phyloP scores from a whole-genome alignment of 2,888 invertebrate species.

The Spilarctia lutea region DNA sequence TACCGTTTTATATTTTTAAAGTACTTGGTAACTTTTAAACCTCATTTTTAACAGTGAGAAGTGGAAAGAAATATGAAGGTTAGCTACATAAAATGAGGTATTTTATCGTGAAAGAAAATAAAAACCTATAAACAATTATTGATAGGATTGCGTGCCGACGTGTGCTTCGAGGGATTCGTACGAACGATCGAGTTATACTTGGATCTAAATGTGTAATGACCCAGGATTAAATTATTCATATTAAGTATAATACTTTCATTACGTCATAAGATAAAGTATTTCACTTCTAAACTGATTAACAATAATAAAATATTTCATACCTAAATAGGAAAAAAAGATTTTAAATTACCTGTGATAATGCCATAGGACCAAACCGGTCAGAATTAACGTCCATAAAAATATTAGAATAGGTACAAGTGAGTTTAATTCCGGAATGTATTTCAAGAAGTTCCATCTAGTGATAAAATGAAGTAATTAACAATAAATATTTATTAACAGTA shows the following conservation, averaged over 20 bases:
- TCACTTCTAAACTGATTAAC: background rate
- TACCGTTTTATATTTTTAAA: background rate
- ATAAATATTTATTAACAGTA: background rate
- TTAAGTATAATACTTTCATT: background rate
- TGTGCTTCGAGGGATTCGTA: conserved; percentile 3
- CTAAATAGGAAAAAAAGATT: background rate
- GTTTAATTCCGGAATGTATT: too few relatives aligned
- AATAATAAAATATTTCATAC: background rate
- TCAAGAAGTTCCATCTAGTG: background rate
- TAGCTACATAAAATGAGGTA: background rate
- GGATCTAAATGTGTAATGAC: conserved; percentile 21
- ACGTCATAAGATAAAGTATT: background rate
- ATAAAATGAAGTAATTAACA: too few relatives aligned
- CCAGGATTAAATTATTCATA: background rate
- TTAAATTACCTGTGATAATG: background rate
- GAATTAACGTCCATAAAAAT: too few relatives aligned
- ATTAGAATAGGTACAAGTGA: too few relatives aligned
- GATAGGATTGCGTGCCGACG: conserved; percentile 14
- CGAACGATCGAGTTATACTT: conserved; percentile 21
- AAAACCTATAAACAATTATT: background rate
- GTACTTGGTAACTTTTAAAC: background rate
- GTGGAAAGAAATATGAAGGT: background rate
- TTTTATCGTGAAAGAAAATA: background rate
- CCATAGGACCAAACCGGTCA: background rate
- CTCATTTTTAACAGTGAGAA: background rate